Base-by-base conservation (phyloP, 2,797 vertebrate genomes). In the Anomalospiza imberbis region DNA sequence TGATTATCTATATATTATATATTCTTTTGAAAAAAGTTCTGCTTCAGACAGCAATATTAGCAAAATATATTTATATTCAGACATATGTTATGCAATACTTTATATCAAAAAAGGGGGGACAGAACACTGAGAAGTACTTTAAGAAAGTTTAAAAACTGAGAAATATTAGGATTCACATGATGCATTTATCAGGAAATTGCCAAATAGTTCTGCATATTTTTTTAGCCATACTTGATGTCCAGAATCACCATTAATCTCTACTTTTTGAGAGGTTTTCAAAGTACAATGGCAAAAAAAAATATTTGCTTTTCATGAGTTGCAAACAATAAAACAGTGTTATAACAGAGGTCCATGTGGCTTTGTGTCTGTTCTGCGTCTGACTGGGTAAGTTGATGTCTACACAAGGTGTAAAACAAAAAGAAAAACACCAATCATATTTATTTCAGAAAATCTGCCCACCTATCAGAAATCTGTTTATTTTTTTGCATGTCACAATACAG, bases 91-190 rank as follows among this genome's bases (percentile, higher is more conserved):
- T 1, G 51, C 16, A 78, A 73, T 61, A 67, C 0, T 31, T 61
- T 15, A 21, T 40, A 71, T 61, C 1, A 55, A 61, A 34, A 72
- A 72, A 8, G 3, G 2, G 2, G 0, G 4, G 9, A 4, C 11
- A 58, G 25, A 75, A 73, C 22, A 70, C 5, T 47, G 8, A 68
- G 11, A 51, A 70, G 1, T 51, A 60, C 24, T 85, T 50, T 34
- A 32, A 83, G 26, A 44, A 60, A 61, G 3, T 68, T 82, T 36
- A 63, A 51, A 88, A 76, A 29, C 14, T 19, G 16, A 50, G 47
- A 82, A 78, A 76, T 21, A 48, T 78, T 74, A 76, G 36, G 6
- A 92, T 79, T 67, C 12, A 1, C 36, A 36, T 31, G 25, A 68
- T 29, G 11, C 13, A 44, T 60, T 81, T 93, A 42, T 32, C 53